Evolutionary conservation across 2,797 vertebrate species (phyloP), one percentile per base, ranked within the genome.

Genomic region (Danio jaintianensis): DNA sequence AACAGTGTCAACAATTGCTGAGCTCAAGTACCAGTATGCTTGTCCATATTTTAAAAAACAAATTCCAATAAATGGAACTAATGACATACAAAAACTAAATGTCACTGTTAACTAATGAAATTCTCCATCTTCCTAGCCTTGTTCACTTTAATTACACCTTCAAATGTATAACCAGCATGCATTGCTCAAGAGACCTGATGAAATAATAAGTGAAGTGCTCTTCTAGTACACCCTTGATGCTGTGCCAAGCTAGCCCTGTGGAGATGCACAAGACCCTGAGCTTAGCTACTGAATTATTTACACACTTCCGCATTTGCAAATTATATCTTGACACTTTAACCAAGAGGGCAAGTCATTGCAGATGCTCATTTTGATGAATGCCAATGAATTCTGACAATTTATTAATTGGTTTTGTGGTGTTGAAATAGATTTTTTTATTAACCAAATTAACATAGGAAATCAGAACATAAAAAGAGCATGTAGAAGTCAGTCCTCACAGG

Each of bases 231-330:
- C 59, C 15, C 62, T 66, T 56, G 84, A 79, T 18, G 9, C 55
- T 40, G 64, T 72, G 85, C 78, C 72, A 78, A 55, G 22, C 64
- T 67, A 62, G 47, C 42, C 83, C 74, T 83, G 69, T 72, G 75
- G 79, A 85, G 75, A 72, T 0, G 36, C 22, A 48, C 42, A 29
- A 53, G 64, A 77, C 38, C 42, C 63, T 43, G 50, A 67, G 77
- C 80, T 69, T 36, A 50, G 72, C 81, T 79, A 5, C 80, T 86
- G 61, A 86, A 86, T 87, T 85, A 87, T 86, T 88, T 71, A 87
- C 79, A 58, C 48, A 52, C 53, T 84, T 79, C 55, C 11, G 42
- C 75, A 84, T 86, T 86, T 75, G 82, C 85, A 86, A 84, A 87
- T 83, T 80, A 82, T 75, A 50, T 80, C 63, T 78, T 11, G 10